Evolutionary conservation across 2,797 vertebrate genomes (phyloP).

Genomic region (Catamblyrhynchus diadema): DNA sequence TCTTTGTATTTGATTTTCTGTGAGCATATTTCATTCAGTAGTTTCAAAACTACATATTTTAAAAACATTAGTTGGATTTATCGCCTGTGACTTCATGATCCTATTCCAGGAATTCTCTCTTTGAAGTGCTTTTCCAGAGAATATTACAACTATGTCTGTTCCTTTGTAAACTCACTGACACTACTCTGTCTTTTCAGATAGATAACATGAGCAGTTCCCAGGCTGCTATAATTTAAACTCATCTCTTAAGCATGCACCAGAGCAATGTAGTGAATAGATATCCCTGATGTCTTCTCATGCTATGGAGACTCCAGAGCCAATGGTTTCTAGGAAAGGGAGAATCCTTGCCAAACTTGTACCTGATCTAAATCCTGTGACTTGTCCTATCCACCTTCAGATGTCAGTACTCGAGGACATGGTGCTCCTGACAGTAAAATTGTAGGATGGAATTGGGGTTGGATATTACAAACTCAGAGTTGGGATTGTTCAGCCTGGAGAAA

Average conservation of each 20-base stretch:
- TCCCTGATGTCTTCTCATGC: not conserved
- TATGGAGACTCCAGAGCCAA: not conserved
- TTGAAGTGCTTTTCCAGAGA: conserved; percentile 38
- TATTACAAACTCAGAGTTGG: not conserved
- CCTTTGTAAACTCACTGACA: not conserved
- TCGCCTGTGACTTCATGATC: not conserved
- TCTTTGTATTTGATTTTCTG: not conserved
- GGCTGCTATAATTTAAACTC: not conserved
- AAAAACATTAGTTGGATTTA: conserved; percentile 38
- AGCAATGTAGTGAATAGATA: not conserved
- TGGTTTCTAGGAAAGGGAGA: not conserved
- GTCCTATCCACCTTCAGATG: not conserved
- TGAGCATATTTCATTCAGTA: not conserved
- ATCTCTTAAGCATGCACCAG: not conserved
- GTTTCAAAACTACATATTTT: conserved; percentile 17
- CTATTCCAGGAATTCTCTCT: conserved; percentile 49
- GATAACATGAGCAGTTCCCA: not conserved
- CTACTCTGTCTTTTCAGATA: not conserved
- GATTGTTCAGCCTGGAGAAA: not conserved
- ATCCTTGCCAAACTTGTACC: rapidly evolving
- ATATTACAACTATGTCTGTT: not conserved
- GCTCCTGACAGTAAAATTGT: not conserved
- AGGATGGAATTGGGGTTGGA: not conserved
- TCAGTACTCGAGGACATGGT: not conserved
- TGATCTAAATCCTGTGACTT: not conserved